Conservation (phyloP, 2,113 vertebrate genomes). For the Onychostoma macrolepis region DNA sequence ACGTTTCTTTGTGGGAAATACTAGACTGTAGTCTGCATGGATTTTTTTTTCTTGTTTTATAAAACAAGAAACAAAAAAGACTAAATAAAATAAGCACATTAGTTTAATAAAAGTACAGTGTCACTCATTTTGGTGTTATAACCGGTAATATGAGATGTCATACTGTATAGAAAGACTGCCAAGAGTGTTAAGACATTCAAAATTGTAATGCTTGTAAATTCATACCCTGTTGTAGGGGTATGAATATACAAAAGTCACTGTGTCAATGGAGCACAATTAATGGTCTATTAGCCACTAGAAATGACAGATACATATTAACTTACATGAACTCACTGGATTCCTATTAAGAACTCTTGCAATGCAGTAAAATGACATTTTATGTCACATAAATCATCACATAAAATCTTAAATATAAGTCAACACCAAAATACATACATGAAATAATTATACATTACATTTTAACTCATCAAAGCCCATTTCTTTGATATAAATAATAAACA, state of each 20-base stretch:
- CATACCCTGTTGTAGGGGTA: not conserved
- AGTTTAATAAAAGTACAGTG: not conserved
- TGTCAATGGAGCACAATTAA: not conserved
- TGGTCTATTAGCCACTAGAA: not conserved
- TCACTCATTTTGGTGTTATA: not conserved
- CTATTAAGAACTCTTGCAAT: slow-evolving; percentile 18
- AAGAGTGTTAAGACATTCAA: slow-evolving; percentile 17
- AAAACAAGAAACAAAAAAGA: not conserved
- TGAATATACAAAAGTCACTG: not conserved
- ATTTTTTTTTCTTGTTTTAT: not conserved
- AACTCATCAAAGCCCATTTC: slow-evolving; percentile 28
- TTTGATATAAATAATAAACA: slow-evolving; percentile 43
- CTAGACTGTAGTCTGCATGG: not conserved
- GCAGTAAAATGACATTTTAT: not conserved
- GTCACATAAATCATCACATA: slow-evolving; percentile 4
- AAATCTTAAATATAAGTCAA: slow-evolving; percentile 11
- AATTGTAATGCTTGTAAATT: slow-evolving; percentile 1
- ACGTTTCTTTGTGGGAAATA: not conserved
- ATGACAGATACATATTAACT: not conserved
- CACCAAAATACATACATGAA: slow-evolving; percentile 32
- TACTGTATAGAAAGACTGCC: not conserved
- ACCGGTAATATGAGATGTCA: not conserved
- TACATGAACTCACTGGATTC: not conserved
- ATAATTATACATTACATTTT: slow-evolving; percentile 23
- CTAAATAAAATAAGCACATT: not conserved